phyloP scores from a whole-genome alignment of 2,113 vertebrate genomes.

The Xenus cinereus region DNA sequence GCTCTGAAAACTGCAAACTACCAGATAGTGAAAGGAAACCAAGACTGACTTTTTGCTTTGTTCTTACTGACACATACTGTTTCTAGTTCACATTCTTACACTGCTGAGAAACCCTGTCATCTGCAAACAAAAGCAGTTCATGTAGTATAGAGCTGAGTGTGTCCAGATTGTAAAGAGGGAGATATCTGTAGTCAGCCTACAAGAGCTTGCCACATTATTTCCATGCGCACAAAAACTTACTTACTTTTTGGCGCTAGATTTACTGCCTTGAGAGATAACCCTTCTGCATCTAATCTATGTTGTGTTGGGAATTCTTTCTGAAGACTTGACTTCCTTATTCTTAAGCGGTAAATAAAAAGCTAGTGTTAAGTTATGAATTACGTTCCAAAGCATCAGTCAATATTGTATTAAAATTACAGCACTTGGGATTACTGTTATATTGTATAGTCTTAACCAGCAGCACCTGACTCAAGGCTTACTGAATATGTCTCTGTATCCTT shows the following conservation, averaged over 20 bases:
- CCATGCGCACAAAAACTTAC: not conserved
- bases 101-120: conserved; percentile 37
- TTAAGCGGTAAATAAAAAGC: not conserved
- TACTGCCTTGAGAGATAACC: not conserved
- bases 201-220: not conserved
- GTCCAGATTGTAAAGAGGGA: not conserved
- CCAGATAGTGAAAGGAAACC: not conserved
- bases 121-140: conserved; percentile 27
- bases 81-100: not conserved
- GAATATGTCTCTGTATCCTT: not conserved
- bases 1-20: not conserved
- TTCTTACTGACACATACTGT: not conserved
- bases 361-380: not conserved
- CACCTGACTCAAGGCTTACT: not conserved
- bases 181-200: not conserved
- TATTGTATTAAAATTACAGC: not conserved
- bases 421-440: not conserved
- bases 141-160: not conserved
- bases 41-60: conserved; percentile 12
- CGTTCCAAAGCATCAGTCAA: not conserved
- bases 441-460: not conserved
- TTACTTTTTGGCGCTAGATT: not conserved
- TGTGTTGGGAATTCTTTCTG: not conserved
- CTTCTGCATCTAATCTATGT: not conserved
- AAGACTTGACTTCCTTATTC: not conserved